phyloP scores from a whole-genome alignment of 2,888 invertebrate genomes.

The Eilema griseolum region DNA sequence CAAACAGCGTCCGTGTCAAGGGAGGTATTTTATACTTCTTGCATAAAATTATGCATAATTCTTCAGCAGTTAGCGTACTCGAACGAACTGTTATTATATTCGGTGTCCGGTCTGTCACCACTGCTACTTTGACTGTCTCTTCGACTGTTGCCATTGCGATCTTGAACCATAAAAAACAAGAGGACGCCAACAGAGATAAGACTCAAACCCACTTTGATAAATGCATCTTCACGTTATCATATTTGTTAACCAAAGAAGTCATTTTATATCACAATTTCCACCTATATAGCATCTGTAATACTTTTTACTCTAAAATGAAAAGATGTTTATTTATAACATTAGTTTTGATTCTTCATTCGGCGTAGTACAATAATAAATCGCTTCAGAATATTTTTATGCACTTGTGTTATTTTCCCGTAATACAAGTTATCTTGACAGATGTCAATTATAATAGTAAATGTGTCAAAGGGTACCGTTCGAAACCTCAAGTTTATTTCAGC shows the following conservation, averaged over 20 bases:
- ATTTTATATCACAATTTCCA: constrained; percentile 50
- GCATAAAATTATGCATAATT: constrained; percentile 90
- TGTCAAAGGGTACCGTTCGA: not conserved
- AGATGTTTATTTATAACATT: constrained; percentile 54
- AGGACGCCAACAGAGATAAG: constrained; percentile 73
- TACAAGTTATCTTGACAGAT: constrained; percentile 17
- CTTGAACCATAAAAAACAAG: constrained; percentile 74
- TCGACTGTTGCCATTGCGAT: constrained; percentile 79
- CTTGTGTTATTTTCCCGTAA: constrained; percentile 48
- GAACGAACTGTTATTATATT: constrained; percentile 76
- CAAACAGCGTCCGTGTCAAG: constrained; percentile 92
- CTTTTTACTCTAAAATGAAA: constrained; percentile 33
- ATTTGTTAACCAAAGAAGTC: constrained; percentile 48
- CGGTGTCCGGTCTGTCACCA: constrained; percentile 74
- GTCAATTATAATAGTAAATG: not conserved
- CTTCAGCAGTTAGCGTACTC: constrained; percentile 87
- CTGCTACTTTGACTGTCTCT: constrained; percentile 79
- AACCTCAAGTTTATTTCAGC: not conserved
- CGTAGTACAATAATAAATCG: constrained; percentile 41
- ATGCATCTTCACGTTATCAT: constrained; percentile 51
- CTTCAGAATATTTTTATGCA: constrained; percentile 34
- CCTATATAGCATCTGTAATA: constrained; percentile 22
- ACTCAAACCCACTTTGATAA: constrained; percentile 63
- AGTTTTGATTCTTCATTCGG: constrained; percentile 43
- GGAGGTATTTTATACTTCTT: constrained; percentile 91